Percentiles rank a stretch among this genome's conserved stretches.
phyloP scores from a whole-genome alignment of 2,113 vertebrate species.

The Scalopus aquaticus region DNA sequence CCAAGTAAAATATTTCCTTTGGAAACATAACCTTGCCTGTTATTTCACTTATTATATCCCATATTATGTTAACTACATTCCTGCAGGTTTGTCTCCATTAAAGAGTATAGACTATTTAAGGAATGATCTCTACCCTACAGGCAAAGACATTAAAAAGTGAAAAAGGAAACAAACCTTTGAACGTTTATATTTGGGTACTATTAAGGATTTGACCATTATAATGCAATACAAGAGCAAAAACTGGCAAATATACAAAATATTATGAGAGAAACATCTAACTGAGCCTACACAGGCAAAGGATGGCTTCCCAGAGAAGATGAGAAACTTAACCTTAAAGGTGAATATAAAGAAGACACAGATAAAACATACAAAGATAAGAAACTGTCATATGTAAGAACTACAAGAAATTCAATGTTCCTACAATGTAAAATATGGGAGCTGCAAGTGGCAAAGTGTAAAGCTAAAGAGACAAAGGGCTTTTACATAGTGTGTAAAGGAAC shows the following conservation, averaged over 20 bases:
- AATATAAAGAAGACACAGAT: background rate
- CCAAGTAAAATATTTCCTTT: background rate
- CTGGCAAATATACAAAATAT: background rate
- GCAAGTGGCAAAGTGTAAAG: background rate
- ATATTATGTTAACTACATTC: background rate
- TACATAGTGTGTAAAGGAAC: background rate
- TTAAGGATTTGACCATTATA: background rate
- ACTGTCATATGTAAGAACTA: background rate
- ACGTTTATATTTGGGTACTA: background rate
- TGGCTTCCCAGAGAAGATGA: background rate
- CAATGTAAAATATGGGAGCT: background rate
- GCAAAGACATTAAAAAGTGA: background rate
- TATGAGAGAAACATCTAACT: background rate
- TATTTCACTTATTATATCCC: background rate
- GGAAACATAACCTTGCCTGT: background rate
- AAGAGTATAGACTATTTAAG: background rate
- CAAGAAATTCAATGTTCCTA: background rate
- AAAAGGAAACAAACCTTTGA: background rate
- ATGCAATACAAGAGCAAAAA: background rate
- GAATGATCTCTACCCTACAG: background rate
- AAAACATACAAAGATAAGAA: background rate
- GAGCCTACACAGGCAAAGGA: background rate
- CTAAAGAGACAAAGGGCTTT: background rate
- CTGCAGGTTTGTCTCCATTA: background rate
- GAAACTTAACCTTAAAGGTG: background rate